phyloP scores from a whole-genome alignment of 1,140 invertebrate genomes.

The Ips nitidus region DNA sequence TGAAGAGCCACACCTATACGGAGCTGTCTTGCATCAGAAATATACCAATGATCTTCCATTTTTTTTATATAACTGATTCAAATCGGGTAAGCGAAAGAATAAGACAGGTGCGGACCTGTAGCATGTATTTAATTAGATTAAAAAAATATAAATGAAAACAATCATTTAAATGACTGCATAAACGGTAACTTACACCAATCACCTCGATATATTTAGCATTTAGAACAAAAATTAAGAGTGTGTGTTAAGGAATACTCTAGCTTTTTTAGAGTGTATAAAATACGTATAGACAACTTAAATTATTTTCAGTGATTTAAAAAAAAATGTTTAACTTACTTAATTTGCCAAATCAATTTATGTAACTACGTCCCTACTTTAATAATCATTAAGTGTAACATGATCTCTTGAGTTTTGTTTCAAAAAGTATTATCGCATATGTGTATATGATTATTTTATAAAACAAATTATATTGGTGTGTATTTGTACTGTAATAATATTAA shows the following conservation, averaged over 20 bases:
- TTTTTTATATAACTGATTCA: background rate
- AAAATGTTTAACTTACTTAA: background rate
- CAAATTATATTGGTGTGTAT: background rate
- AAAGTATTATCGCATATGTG: background rate
- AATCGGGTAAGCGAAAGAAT: background rate
- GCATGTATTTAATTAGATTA: background rate
- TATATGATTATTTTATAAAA: background rate
- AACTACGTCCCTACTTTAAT: slow-evolving; percentile 4
- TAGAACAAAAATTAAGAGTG: slow-evolving; percentile 12
- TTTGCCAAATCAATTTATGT: slow-evolving; percentile 3
- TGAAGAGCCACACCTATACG: no score
- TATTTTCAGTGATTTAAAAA: slow-evolving; percentile 9
- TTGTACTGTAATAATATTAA: slow-evolving; percentile 16
- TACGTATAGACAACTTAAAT: slow-evolving; percentile 11
- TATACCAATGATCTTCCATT: slow-evolving; percentile 7
- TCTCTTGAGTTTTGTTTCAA: background rate
- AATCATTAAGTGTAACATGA: slow-evolving; percentile 15
- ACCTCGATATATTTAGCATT: slow-evolving; percentile 37
- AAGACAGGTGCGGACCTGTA: background rate
- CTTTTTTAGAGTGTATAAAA: slow-evolving; percentile 11
- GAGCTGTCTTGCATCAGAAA: no score
- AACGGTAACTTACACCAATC: slow-evolving; percentile 41
- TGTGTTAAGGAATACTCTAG: slow-evolving; percentile 11
- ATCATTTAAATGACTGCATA: slow-evolving; percentile 42
- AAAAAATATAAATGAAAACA: slow-evolving; percentile 34